These are phyloP conservation scores for Panulirus ornatus DNA, from an alignment of 1,140 invertebrate species.

Conservation along the genomic window DNA sequence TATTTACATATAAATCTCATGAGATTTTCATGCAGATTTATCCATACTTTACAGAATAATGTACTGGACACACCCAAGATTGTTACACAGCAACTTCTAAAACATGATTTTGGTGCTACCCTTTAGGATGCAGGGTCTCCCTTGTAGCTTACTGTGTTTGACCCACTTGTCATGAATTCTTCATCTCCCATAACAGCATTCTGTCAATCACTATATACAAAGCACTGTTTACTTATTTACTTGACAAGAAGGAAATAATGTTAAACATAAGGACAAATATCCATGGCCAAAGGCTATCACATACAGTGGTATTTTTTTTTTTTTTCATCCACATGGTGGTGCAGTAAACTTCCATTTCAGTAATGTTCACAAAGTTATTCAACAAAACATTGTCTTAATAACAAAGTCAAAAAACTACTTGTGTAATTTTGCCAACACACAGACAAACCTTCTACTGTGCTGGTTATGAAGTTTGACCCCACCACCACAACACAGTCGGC, in stretches of 20 bases:
- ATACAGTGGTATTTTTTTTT: slow-evolving; percentile 50
- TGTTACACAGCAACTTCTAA: slow-evolving; percentile 9
- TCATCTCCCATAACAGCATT: slow-evolving; percentile 15
- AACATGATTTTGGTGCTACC: background rate
- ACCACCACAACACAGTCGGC: slow-evolving; percentile 31
- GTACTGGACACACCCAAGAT: slow-evolving; percentile 8
- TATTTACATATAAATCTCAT: background rate
- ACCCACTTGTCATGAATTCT: slow-evolving; percentile 35
- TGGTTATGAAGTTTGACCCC: background rate
- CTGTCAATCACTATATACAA: slow-evolving; percentile 53
- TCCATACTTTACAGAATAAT: background rate
- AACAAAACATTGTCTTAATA: slow-evolving; percentile 11
- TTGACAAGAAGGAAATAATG: slow-evolving; percentile 46
- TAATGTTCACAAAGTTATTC: background rate
- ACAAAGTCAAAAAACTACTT: background rate
- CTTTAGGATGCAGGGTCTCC: slow-evolving; percentile 5
- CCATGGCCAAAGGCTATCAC: slow-evolving; percentile 63
- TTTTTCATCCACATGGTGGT: slow-evolving; percentile 18
- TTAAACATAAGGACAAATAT: slow-evolving; percentile 63
- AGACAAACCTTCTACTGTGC: no score
- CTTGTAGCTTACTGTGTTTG: slow-evolving; percentile 40
- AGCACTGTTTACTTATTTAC: slow-evolving; percentile 32
- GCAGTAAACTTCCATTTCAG: background rate
- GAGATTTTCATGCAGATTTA: background rate
- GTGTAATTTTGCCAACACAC: background rate